Conservation (phyloP, 2,888 invertebrate genomes). For the Drosophila rellima region DNA sequence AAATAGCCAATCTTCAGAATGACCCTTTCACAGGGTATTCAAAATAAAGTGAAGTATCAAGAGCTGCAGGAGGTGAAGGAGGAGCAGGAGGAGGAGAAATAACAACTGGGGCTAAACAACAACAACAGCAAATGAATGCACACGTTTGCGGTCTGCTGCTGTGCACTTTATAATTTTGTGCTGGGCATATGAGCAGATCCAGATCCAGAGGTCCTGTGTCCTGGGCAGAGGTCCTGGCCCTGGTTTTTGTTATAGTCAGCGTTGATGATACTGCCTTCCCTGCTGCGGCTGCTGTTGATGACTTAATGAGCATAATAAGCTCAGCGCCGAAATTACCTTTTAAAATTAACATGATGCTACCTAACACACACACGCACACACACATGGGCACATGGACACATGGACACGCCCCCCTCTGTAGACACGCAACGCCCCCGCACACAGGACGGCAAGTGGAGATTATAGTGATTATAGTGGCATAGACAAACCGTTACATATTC, state of each 20-base stretch:
- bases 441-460: conserved; percentile 51
- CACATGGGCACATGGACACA: no score
- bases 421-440: conserved; percentile 30
- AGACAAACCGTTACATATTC: conserved; percentile 77
- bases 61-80: conserved; percentile 14
- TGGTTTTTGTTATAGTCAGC: conserved; percentile 36
- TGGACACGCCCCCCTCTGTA: conserved; percentile 18
- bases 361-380: conserved; percentile 16
- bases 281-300: conserved; percentile 57
- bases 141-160: conserved; percentile 65
- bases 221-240: conserved; percentile 19
- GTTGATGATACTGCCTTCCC: background rate
- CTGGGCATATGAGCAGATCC: conserved; percentile 29
- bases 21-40: conserved; percentile 26
- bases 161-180: conserved; percentile 69
- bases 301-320: conserved; percentile 82
- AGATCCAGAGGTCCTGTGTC: conserved; percentile 37
- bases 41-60: conserved; percentile 54
- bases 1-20: background rate
- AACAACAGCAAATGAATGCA: conserved; percentile 60
- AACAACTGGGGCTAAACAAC: conserved; percentile 53
- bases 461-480: conserved; percentile 67
- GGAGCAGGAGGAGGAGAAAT: conserved; percentile 8
- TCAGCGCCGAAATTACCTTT: conserved; percentile 79
- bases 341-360: conserved; percentile 78